Percentiles rank a stretch among this genome's conserved stretches.
Evolutionary conservation across 1,140 invertebrate species (phyloP).

Genomic region (Platyscapa corneri): DNA sequence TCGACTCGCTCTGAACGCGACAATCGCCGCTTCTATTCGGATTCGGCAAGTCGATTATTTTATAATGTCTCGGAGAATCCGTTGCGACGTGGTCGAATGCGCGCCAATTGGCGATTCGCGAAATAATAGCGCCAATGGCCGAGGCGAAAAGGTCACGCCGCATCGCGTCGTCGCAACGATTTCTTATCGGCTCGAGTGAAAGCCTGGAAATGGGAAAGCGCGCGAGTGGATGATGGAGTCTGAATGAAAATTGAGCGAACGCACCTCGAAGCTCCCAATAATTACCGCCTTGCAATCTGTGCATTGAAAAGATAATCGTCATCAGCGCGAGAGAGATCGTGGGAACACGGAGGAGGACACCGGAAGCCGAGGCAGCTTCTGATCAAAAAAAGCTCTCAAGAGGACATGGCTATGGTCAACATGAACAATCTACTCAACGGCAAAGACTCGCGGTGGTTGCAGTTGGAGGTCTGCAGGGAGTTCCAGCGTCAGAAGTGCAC

Average conservation of each 20-base stretch:
- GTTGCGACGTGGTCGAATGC: no score
- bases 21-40: no score
- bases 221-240: background rate
- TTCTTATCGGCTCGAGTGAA: background rate
- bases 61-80: background rate
- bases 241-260: background rate
- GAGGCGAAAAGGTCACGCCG: no score
- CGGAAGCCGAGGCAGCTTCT: background rate
- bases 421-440: conserved; percentile 97
- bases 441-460: conserved; percentile 99
- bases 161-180: no score
- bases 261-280: conserved; percentile 19
- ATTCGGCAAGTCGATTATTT: background rate
- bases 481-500: conserved; percentile 99
- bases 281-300: conserved; percentile 43
- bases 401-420: conserved; percentile 93
- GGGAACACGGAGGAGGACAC: background rate
- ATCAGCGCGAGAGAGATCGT: conserved; percentile 37
- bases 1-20: no score
- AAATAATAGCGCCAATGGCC: no score
- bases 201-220: background rate
- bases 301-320: conserved; percentile 38
- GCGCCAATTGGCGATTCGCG: no score
- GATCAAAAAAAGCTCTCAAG: conserved; percentile 41
- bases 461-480: conserved; percentile 99